A percentile compares a stretch with the other conserved stretches of the same genome.
Conservation (phyloP, 1,140 invertebrate species). For the Diorhabda carinulata region DNA sequence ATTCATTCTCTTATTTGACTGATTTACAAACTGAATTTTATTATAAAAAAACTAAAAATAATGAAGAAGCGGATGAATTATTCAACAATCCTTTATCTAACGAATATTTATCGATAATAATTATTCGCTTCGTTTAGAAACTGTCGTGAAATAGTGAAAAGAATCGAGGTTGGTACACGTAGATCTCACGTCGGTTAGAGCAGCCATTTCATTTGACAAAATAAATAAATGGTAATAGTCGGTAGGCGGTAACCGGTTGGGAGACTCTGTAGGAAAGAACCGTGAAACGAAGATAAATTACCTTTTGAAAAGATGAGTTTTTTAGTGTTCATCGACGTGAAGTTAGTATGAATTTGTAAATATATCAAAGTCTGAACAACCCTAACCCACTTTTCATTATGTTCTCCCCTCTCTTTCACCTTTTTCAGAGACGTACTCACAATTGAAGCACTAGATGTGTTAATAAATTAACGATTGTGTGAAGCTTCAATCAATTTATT, state of each 20-base stretch:
- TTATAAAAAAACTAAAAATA: too few relatives aligned
- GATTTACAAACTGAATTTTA: too few relatives aligned
- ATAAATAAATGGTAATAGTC: constrained; percentile 20
- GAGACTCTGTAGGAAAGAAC: constrained; percentile 12
- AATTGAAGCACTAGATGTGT: too few relatives aligned
- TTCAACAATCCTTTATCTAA: too few relatives aligned
- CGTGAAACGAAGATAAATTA: constrained; percentile 48
- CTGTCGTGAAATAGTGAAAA: not conserved
- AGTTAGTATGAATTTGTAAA: constrained; percentile 47
- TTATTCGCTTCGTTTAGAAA: too few relatives aligned
- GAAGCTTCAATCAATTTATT: too few relatives aligned
- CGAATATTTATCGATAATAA: too few relatives aligned
- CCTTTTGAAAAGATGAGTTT: constrained; percentile 47
- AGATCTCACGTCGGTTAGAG: not conserved
- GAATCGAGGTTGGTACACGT: not conserved
- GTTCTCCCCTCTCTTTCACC: constrained; percentile 18
- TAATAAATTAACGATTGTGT: too few relatives aligned
- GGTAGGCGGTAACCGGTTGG: constrained; percentile 12
- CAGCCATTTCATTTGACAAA: constrained; percentile 6
- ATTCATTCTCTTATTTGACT: too few relatives aligned
- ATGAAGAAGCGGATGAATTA: too few relatives aligned
- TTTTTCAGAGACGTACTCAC: not conserved
- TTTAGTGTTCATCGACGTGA: constrained; percentile 46
- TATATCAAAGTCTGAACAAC: constrained; percentile 47
- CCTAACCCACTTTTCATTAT: constrained; percentile 46